These are phyloP conservation scores for Actinia tenebrosa DNA, from an alignment of 64 coral and sea anemone species.

Conservation along the genomic window DNA sequence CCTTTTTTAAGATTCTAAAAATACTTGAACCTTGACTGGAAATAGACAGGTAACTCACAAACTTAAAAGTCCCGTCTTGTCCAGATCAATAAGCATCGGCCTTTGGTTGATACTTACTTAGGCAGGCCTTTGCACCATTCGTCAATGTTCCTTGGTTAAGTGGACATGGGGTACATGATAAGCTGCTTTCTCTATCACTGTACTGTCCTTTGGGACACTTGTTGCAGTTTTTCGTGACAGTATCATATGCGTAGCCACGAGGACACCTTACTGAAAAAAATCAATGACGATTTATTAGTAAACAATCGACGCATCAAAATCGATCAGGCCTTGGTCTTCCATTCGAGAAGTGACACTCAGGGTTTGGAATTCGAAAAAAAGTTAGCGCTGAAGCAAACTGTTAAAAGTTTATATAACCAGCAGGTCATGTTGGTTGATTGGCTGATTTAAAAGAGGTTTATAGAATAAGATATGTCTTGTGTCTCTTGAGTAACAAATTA, in stretches of 20 bases:
- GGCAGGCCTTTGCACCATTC: constrained; percentile 42
- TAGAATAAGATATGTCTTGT: too few species aligned
- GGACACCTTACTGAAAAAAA: constrained; percentile 41
- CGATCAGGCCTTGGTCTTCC: too few species aligned
- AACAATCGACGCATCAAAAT: too few species aligned
- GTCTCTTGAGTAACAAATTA: too few species aligned
- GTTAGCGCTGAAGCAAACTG: not conserved
- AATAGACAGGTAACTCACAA: too few species aligned
- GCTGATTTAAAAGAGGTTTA: too few species aligned
- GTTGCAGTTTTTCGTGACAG: not conserved
- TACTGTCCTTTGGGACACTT: constrained; percentile 16
- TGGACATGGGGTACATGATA: constrained; percentile 31
- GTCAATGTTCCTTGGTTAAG: not conserved
- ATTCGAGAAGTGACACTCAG: not conserved
- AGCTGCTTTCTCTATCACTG: constrained; percentile 27
- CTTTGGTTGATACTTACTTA: not conserved
- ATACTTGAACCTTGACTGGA: too few species aligned
- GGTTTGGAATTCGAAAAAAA: not conserved
- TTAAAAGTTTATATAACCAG: too few species aligned
- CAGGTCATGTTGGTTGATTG: not conserved
- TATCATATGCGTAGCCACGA: constrained; percentile 28
- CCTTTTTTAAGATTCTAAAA: too few species aligned
- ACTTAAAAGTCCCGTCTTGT: too few species aligned
- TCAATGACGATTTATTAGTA: too few species aligned
- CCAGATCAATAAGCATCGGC: too few species aligned